Conservation (phyloP, 2,888 invertebrate genomes). For the Limnephilus lunatus region DNA sequence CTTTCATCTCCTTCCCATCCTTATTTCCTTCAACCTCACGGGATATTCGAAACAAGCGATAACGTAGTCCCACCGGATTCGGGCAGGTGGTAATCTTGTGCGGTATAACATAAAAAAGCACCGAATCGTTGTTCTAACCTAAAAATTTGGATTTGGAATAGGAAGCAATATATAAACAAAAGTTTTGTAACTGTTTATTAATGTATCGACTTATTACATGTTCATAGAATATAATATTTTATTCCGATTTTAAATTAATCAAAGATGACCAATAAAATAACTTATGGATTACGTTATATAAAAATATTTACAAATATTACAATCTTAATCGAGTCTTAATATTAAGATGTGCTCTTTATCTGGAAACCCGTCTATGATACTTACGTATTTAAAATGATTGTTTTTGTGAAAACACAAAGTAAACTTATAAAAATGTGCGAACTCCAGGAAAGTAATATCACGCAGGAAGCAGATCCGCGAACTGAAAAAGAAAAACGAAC, state of each 20-base stretch:
- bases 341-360: neutral
- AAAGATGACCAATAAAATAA: neutral
- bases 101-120: neutral
- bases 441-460: constrained; percentile 25
- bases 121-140: neutral
- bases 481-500: constrained; percentile 52
- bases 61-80: neutral
- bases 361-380: neutral
- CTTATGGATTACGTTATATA: neutral
- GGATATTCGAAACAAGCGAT: neutral
- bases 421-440: constrained; percentile 36
- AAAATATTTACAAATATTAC: constrained; percentile 26
- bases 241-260: neutral
- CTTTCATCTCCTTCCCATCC: neutral
- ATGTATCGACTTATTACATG: constrained; percentile 9
- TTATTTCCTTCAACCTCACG: neutral
- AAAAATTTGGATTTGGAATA: neutral
- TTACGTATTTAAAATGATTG: neutral
- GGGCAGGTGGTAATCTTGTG: neutral
- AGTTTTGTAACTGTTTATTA: neutral
- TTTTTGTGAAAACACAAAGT: neutral
- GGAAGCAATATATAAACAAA: neutral
- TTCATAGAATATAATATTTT: constrained; percentile 4
- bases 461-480: constrained; percentile 42
- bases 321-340: neutral